Evolutionary conservation across 2,113 vertebrate species (phyloP), one percentile per base, ranked within the genome.

Genomic region (Muscicapa adusta): DNA sequence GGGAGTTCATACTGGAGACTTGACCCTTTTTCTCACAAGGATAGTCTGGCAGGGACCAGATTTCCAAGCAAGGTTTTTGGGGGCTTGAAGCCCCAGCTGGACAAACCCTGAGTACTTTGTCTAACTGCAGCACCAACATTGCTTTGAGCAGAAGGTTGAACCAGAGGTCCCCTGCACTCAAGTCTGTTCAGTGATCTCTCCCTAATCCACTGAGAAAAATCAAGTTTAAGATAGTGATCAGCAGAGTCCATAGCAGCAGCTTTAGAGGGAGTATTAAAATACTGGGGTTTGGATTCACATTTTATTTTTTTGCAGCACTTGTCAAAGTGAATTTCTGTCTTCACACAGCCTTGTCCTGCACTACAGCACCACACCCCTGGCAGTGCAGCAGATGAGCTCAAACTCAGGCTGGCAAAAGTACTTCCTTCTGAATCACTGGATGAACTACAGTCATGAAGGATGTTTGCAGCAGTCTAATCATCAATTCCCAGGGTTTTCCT

Each of bases 311-410:
- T 5, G 3, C 28, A 67, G 29, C 18, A 15, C 10, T 53, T 15
- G 5, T 33, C 14, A 7, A 36, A 28, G 6, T 67, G 25, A 48
- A 8, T 20, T 34, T 62, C 18, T 43, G 12, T 54, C 8, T 48
- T 68, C 1, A 3, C 34, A 24, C 9, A 82, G 6, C 18, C 48
- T 42, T 4, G 5, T 70, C 38, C 20, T 0, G 0, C 29, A 9
- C 26, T 23, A 23, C 1, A 2, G 29, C 74, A 36, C 10, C 26
- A 42, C 8, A 2, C 5, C 47, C 14, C 33, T 34, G 45, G 33
- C 14, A 40, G 9, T 25, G 40, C 40, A 71, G 13, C 20, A 60
- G n/a, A 28, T 18, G 57, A 28, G 7, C n/a, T 80, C 53, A 67
- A 58, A 70, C 17, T 71, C n/a, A 33, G 26, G 10, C 23, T 54